Evolutionary conservation across 2,888 invertebrate species (phyloP), one percentile per base, ranked within the genome.

Genomic region (Gortyna flavago): DNA sequence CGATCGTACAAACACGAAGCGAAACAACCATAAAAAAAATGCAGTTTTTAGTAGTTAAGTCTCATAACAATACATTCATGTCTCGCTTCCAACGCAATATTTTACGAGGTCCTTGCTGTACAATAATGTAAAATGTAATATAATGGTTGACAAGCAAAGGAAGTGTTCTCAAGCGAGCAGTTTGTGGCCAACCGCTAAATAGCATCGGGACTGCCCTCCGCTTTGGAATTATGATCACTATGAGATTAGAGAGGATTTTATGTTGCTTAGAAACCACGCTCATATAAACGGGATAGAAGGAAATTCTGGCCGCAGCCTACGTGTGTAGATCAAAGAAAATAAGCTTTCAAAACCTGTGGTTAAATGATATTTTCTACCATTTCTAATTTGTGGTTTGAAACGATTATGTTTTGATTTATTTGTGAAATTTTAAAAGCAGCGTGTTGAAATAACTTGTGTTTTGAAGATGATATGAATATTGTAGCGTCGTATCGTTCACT

Each of bases 111-210:
- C 86, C 87, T 89, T 87, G 83, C 77, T 78, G 74, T 71, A 75
- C 68, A 79, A 72, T 79, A 67, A 80, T 87, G 81, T 84, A 80
- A 81, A 89, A 90, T 81, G 83, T 80, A 85, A 86, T 85, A 88
- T 89, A 89, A 89, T 89, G 87, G 87, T 89, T 90, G 91, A 88
- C 91, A 92, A 88, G 90, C 89, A 90, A 91, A 92, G 93, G 92
- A 93, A 94, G 90, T 91, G 84, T 91, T 92, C 89, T 89, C 85
- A 89, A 87, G 80, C 87, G 84, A 90, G 89, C 86, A 85, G 89
- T 93, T 93, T 94, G 95, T 89, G 94, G 95, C 84, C 64, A 91
- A 93, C 95, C 95, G 86, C 94, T 93, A 94, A 94, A 90, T 89
- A 91, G 90, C 87, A 88, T 87, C 88, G 85, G 87, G 88, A 89